Evolutionary conservation across 2,888 invertebrate genomes (phyloP).

Genomic region (Leptinotarsa tumamoca): DNA sequence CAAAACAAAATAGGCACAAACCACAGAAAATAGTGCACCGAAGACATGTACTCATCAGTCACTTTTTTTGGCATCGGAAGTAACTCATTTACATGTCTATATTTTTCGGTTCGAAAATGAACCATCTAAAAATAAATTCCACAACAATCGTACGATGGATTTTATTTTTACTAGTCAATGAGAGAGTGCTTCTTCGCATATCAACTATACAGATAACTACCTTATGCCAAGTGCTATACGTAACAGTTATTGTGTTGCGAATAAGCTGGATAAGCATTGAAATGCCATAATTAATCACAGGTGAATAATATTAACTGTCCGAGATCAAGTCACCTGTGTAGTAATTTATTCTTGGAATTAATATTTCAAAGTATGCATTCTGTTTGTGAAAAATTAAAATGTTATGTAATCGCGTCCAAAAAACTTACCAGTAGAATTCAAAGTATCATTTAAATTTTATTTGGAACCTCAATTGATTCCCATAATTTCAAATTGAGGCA

Average conservation of each 20-base stretch:
- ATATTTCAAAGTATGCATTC: too few species aligned
- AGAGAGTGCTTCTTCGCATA: conserved; percentile 11
- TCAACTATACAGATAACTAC: not conserved
- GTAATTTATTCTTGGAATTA: not conserved
- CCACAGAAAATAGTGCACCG: conserved; percentile 22
- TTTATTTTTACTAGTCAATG: conserved; percentile 28
- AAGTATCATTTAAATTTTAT: too few species aligned
- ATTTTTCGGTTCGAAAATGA: conserved; percentile 22
- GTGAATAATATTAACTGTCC: not conserved
- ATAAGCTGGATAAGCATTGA: not conserved
- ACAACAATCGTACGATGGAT: conserved; percentile 25
- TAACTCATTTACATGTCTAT: conserved; percentile 26
- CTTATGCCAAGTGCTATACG: not conserved
- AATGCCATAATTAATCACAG: not conserved
- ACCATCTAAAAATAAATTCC: conserved; percentile 23
- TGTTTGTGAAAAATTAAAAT: too few species aligned
- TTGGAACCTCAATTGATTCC: too few species aligned
- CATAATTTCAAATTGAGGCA: too few species aligned
- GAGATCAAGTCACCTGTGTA: not conserved
- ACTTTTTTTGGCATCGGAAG: conserved; percentile 24
- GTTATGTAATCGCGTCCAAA: too few species aligned
- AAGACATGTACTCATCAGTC: conserved; percentile 15
- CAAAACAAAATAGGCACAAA: not conserved
- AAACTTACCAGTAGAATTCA: too few species aligned
- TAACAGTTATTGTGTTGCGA: conserved; percentile 12